These are phyloP conservation scores for Ischnura elegans DNA, from an alignment of 2,888 invertebrate species.

Conservation along the genomic window DNA sequence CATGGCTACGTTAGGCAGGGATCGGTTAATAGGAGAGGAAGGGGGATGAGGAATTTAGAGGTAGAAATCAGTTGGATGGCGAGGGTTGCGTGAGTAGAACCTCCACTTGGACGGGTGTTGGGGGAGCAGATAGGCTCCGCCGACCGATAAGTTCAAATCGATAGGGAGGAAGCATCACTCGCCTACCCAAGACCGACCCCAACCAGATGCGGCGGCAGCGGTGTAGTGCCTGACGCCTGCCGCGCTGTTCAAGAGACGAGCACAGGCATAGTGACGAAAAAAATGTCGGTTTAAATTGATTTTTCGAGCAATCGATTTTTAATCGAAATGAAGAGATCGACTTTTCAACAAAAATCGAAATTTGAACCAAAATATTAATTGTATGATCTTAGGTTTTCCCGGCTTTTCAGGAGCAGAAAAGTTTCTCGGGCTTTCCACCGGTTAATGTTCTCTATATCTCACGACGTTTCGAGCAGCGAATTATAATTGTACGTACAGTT, in stretches of 20 bases:
- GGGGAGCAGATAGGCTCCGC: background rate
- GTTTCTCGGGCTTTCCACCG: too few species aligned
- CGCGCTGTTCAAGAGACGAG: background rate
- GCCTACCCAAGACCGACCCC: background rate
- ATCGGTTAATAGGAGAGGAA: background rate
- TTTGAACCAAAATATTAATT: too few species aligned
- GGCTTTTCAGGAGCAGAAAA: too few species aligned
- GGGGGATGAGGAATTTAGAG: background rate
- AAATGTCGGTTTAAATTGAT: background rate
- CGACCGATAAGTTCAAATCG: conserved; percentile 26
- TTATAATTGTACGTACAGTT: too few species aligned
- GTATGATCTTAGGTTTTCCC: too few species aligned
- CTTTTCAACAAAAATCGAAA: too few species aligned
- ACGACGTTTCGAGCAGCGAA: too few species aligned
- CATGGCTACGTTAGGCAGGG: too few species aligned
- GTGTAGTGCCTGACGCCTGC: too few species aligned
- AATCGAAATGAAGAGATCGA: too few species aligned
- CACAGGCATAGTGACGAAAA: background rate
- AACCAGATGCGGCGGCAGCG: background rate
- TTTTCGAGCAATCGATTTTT: too few species aligned
- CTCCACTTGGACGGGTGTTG: background rate
- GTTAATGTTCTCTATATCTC: too few species aligned
- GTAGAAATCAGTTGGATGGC: background rate
- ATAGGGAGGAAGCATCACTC: background rate
- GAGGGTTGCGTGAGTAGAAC: background rate